Base-by-base conservation (phyloP, 2,888 invertebrate genomes). In the Pycnomerus fuliginosus region DNA sequence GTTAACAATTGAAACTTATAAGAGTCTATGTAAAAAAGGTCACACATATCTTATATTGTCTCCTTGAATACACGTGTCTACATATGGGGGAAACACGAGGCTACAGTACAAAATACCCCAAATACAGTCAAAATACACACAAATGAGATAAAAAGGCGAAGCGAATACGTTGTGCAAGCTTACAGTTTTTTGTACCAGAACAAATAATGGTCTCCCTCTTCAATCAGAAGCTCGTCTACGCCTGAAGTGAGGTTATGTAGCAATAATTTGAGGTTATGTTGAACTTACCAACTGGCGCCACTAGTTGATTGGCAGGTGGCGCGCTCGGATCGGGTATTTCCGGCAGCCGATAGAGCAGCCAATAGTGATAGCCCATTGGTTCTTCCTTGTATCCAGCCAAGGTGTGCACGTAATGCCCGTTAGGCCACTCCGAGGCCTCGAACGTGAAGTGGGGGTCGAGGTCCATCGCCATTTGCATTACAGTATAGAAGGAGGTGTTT, bases 181-280 rank as follows among this genome's bases (percentile, higher is more conserved):
- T 85, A 92, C 74, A 92, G 78, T 74, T 91, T 90, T 76, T 91
- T 91, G 75, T 91, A 92, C 92, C 91, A 92, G 74, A 91, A 92
- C 32, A 92, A 79, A 66, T 90, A 91, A 67, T 90, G 88, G 67
- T 91, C 90, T 12, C 90, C 90, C 60, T 91, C 89, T 73, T 89
- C 87, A 16, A 91, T 89, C 63, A 87, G 77, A 54, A 91, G 74
- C 65, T 91, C 91, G 67, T 92, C 91, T 17, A 92, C 91, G 63
- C 91, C 91, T 87, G 14, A 41, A 29, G 2, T 8, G 24, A 14
- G 2, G 3, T 16, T 32, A 15, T 3, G 4, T 22, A n/a, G n/a
- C n/a, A n/a, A n/a, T 35, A 34, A 17, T 15, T 11, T 30, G 10
- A 42, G 12, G 5, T 10, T 7, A 8, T 7, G 10, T 22, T 27